Conservation (phyloP, 2,888 invertebrate genomes). For the Oxycera nigricornis region DNA sequence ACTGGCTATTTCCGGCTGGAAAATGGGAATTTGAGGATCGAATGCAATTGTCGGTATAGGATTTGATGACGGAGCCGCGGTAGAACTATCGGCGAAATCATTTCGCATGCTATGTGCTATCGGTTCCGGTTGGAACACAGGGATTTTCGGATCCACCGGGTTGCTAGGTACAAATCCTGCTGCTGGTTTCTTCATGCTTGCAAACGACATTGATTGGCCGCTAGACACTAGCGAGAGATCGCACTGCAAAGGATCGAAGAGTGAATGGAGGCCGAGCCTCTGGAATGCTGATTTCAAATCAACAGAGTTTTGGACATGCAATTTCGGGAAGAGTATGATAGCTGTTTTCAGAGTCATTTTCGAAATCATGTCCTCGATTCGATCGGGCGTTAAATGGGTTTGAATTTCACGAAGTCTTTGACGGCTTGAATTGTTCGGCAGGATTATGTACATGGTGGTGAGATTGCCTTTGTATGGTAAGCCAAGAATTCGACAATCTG, state of each 20-base stretch:
- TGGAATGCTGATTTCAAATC: constrained; percentile 66
- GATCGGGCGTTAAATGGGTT: constrained; percentile 59
- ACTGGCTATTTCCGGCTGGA: not conserved
- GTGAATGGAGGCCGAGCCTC: constrained; percentile 67
- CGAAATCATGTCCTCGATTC: constrained; percentile 59
- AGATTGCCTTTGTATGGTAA: constrained; percentile 72
- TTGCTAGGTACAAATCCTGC: not conserved
- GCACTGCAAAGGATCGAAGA: constrained; percentile 69
- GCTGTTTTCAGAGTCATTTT: constrained; percentile 60
- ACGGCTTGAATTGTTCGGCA: constrained; percentile 65
- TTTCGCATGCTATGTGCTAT: too few species aligned
- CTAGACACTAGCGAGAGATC: constrained; percentile 70
- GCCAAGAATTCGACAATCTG: constrained; percentile 68
- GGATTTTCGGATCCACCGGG: constrained; percentile 18
- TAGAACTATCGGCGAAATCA: not conserved
- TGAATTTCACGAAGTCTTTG: constrained; percentile 63
- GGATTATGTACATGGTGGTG: constrained; percentile 70
- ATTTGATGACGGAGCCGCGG: not conserved
- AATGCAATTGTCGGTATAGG: not conserved
- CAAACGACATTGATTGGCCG: not conserved
- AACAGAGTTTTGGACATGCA: constrained; percentile 70
- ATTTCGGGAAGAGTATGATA: constrained; percentile 72
- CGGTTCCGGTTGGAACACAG: constrained; percentile 10
- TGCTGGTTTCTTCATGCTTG: not conserved
- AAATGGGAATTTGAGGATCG: not conserved